Conservation (phyloP, 2,113 vertebrate genomes). For the Amblyornis subalaris region DNA sequence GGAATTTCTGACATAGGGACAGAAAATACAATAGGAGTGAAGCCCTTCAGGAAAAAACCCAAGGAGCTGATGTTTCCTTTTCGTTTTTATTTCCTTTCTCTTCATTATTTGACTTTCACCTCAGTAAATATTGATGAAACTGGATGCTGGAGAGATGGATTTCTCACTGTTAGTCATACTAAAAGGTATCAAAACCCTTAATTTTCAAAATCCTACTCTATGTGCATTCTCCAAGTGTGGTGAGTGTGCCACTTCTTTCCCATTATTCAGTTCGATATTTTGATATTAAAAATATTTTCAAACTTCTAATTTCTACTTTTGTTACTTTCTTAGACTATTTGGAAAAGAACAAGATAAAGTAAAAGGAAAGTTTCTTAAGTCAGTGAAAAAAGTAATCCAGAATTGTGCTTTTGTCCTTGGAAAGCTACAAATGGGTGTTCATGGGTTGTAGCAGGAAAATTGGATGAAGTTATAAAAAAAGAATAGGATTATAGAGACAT, state of each 20-base stretch:
- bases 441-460: background rate
- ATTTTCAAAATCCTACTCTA: background rate
- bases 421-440: background rate
- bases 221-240: background rate
- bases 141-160: background rate
- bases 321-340: background rate
- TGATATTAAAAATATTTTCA: background rate
- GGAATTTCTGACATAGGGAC: background rate
- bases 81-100: background rate
- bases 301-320: background rate
- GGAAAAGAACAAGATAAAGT: background rate
- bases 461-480: background rate
- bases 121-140: background rate
- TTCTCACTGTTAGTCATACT: background rate
- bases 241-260: background rate
- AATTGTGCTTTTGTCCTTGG: background rate
- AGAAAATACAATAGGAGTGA: background rate
- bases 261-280: background rate
- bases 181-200: background rate
- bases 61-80: background rate
- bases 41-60: background rate
- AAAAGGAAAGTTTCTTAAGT: background rate
- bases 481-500: background rate
- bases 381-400: background rate
- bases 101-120: background rate